Base-by-base conservation (phyloP, 1,140 invertebrate species). In the Ceratosolen fusciceps region DNA sequence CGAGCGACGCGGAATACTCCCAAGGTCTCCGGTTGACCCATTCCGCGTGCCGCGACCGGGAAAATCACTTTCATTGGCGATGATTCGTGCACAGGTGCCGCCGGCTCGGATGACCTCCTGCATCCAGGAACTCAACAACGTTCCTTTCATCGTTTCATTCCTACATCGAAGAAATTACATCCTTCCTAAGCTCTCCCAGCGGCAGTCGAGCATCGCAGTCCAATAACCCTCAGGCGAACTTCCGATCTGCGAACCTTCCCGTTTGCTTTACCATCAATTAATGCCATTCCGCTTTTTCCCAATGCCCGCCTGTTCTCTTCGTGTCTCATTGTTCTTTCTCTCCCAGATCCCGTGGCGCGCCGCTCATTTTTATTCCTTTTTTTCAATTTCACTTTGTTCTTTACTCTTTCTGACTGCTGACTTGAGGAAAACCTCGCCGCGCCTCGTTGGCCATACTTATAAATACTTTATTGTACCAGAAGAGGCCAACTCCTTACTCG, bases 31-130 rank as follows among this genome's bases (percentile, higher is more conserved):
- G 52, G 9, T 39, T 76, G 74, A 77, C 74, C 74, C 76, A 24
- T 19, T n/a, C n/a, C 12, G 67, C 14, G 16, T 43, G 67, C 76
- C 67, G 60, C 76, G 76, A 77, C 67, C 76, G 58, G 58, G 67
- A 68, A 77, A n/a, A 54, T 77, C 76, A 77, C 76, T 77, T 77
- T 77, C 76, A 71, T 77, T 37, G 67, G 56, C 34, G n/a, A 19
- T 4, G 52, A 1, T 24, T 4, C 71, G 5, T 62, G 14, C 10
- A 12, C 14, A 43, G 47, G 49, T 71, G 68, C 34, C 68, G 43
- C 34, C n/a, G 21, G 29, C 26, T 54, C 52, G 52, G 26, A 73
- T 49, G 56, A 34, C 26, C 31, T 73, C n/a, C n/a, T n/a, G n/a
- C n/a, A n/a, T n/a, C n/a, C n/a, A n/a, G n/a, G n/a, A n/a, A n/a